A percentile compares a stretch with the other conserved stretches of the same genome.
These are phyloP conservation scores for Cremastobaeus sp. DNA, from an alignment of 2,888 invertebrate genomes.

Conservation along the genomic window DNA sequence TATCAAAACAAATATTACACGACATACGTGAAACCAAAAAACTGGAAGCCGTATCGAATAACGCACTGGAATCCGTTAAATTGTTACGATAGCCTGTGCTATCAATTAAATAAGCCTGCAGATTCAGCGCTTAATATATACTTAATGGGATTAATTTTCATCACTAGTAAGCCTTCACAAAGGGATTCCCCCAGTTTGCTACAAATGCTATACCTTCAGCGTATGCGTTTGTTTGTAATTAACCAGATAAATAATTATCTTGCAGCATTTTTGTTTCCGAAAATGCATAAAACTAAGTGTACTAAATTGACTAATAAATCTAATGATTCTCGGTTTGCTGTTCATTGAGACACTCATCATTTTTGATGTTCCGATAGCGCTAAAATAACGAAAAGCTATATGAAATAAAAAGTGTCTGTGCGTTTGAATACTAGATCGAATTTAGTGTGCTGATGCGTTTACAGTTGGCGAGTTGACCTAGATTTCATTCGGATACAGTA, in stretches of 20 bases:
- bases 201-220: constrained; percentile 9
- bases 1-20: constrained; percentile 52
- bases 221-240: no score
- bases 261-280: no score
- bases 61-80: constrained; percentile 43
- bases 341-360: no score
- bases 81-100: constrained; percentile 44
- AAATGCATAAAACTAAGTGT: no score
- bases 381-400: no score
- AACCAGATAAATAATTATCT: no score
- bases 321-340: no score
- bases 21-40: constrained; percentile 49
- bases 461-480: neutral
- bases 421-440: no score
- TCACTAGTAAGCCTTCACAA: constrained; percentile 45
- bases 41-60: constrained; percentile 47
- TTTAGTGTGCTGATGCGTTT: neutral
- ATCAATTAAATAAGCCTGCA: constrained; percentile 51
- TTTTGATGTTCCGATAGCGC: no score
- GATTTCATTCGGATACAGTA: constrained; percentile 1
- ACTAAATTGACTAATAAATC: no score
- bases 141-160: constrained; percentile 51
- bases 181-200: constrained; percentile 38
- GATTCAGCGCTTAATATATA: constrained; percentile 43
- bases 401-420: no score